Percentiles rank a stretch among this genome's conserved stretches.
phyloP scores from a whole-genome alignment of 2,888 invertebrate genomes.

The Phytoseiulus persimilis region DNA sequence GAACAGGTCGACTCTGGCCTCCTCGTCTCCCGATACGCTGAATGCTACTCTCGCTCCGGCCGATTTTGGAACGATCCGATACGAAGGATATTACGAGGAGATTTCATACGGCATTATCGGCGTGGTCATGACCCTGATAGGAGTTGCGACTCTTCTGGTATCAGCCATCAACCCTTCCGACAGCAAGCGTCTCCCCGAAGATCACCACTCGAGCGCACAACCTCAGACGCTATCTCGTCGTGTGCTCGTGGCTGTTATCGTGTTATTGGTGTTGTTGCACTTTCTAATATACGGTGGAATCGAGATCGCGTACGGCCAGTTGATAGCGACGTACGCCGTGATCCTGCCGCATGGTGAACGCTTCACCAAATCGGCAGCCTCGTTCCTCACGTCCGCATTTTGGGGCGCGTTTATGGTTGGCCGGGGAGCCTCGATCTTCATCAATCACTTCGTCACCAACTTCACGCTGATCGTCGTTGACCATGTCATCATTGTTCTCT shows the following conservation, averaged over 20 bases:
- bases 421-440: constrained; percentile 30
- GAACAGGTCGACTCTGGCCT: neutral
- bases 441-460: constrained; percentile 41
- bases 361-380: constrained; percentile 43
- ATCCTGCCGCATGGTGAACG: neutral
- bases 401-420: neutral
- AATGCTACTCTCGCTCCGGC: neutral
- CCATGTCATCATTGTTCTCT: constrained; percentile 41
- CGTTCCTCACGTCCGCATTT: constrained; percentile 39
- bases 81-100: constrained; percentile 8
- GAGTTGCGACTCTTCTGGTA: neutral
- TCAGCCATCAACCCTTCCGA: neutral
- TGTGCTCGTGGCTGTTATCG: constrained; percentile 7
- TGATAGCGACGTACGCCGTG: constrained; percentile 25
- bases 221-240: neutral
- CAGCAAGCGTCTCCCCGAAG: neutral
- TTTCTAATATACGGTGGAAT: constrained; percentile 9
- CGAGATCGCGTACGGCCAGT: constrained; percentile 20
- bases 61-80: constrained; percentile 10
- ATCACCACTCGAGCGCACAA: constrained; percentile 26
- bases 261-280: constrained; percentile 16
- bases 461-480: constrained; percentile 41
- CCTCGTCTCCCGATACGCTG: neutral
- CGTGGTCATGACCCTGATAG: constrained; percentile 7
- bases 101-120: constrained; percentile 23